Base-by-base conservation (phyloP, 2,113 vertebrate species). In the Leuciscus idus region DNA sequence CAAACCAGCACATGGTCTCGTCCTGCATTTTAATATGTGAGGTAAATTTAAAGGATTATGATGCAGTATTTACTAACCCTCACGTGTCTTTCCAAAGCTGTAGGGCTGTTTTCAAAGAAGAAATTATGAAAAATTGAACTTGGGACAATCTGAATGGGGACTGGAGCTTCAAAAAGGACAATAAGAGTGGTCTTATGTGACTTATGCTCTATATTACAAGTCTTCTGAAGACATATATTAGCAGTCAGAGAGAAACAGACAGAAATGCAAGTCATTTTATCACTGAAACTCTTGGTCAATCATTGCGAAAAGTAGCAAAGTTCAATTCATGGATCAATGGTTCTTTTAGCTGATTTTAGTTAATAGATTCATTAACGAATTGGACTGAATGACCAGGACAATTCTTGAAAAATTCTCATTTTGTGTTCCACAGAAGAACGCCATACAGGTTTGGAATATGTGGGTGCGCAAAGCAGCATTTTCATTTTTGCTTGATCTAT, bases 381-480 rank as follows among this genome's bases (percentile, higher is more conserved):
- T 7, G 1, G 30, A 68, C 15, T 21, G 17, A 39, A 36, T 21
- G 19, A 70, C 66, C 5, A 21, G 30, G 10, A 33, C 30, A 70
- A 2, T 10, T 68, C 7, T 23, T 72, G 33, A 72, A 72, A 72
- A 39, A 72, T 26, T 59, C 7, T 59, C 11, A 28, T 30, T 66
- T 66, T 33, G 17, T 36, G 36, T 73, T 62, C n/a, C 11, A 62
- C 61, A 62, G 3, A 62, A 28, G n/a, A 62, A 62, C 3, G 4
- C 19, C 36, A 43, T 13, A n/a, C 21, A 73, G 36, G 70, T 73
- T 73, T 73, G 70, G 70, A 74, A 74, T 57, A 57, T 36, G 50
- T 33, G 50, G 15, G 39, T 74, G n/a, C 26, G 23, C 36, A 48
- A 48, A 73, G 39, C 70, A 73, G 21, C 21, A 23, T 74, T 77